These are phyloP conservation scores for Crypturellus tataupa DNA, from an alignment of 2,797 vertebrate species.

Conservation along the genomic window DNA sequence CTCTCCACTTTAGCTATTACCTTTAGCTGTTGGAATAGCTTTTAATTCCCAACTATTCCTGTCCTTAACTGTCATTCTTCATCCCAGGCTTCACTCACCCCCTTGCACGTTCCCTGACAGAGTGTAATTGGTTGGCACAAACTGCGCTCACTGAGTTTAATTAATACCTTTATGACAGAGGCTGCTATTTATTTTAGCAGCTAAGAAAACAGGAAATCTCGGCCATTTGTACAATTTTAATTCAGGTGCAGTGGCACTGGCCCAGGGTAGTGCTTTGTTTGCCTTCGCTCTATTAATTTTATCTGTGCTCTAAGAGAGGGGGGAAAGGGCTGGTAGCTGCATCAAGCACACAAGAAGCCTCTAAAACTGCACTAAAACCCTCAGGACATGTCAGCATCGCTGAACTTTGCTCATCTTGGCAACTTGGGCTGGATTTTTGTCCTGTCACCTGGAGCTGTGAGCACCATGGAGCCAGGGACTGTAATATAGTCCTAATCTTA, in stretches of 20 bases:
- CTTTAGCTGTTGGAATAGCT: slow-evolving; percentile 7
- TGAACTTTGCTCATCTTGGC: accelerated
- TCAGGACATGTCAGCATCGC: neutral
- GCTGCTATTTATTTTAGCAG: slow-evolving; percentile 35
- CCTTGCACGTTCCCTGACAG: neutral
- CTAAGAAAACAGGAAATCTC: neutral
- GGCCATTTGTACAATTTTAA: neutral
- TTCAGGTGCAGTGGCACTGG: neutral
- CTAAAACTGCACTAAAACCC: neutral
- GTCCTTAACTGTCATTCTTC: neutral
- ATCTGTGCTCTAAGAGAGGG: neutral
- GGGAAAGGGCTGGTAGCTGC: neutral
- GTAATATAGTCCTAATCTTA: accelerated
- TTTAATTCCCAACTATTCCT: neutral
- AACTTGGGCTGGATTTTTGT: no score
- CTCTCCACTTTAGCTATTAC: neutral
- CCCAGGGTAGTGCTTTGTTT: neutral
- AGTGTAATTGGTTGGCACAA: slow-evolving; percentile 9
- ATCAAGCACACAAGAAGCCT: neutral
- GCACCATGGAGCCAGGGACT: accelerated
- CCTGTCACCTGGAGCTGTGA: neutral
- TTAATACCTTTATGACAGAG: slow-evolving; percentile 2
- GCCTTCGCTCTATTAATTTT: slow-evolving; percentile 15
- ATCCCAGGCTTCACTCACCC: slow-evolving; percentile 27
- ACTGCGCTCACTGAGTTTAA: slow-evolving; percentile 13